A percentile compares a stretch with the other conserved stretches of the same genome.
phyloP scores from a whole-genome alignment of 2,888 invertebrate genomes.

The Drosophila nr. medialis region DNA sequence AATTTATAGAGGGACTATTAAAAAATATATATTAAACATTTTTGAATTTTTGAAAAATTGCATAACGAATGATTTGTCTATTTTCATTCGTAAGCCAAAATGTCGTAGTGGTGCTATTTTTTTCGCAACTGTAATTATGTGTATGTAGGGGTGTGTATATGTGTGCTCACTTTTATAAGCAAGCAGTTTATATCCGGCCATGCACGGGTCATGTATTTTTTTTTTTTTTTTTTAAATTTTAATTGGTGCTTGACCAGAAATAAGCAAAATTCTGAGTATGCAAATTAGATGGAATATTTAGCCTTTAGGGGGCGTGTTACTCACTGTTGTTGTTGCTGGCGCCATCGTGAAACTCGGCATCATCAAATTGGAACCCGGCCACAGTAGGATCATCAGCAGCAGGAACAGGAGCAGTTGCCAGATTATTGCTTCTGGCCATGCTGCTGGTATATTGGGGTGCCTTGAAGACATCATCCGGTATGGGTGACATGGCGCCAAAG shows the following conservation, averaged over 20 bases:
- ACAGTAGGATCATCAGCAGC: background rate
- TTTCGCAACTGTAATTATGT: background rate
- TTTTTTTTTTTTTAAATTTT: background rate
- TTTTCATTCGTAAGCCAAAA: background rate
- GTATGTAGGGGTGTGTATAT: background rate
- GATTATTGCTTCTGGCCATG: constrained; percentile 26
- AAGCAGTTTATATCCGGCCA: background rate
- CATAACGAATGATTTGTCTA: background rate
- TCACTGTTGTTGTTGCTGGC: constrained; percentile 70
- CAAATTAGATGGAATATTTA: background rate
- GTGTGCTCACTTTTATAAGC: background rate
- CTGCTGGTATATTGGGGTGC: constrained; percentile 57
- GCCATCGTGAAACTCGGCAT: constrained; percentile 67
- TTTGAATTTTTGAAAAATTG: background rate
- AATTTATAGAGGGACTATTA: too few relatives aligned
- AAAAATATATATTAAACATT: too few relatives aligned
- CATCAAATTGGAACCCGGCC: constrained; percentile 45
- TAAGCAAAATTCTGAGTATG: background rate
- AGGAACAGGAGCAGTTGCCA: constrained; percentile 10
- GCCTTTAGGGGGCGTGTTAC: constrained; percentile 33
- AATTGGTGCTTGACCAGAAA: background rate
- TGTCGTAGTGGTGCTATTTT: background rate
- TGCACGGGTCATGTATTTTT: background rate
- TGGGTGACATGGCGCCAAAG: constrained; percentile 66
- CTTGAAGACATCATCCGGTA: constrained; percentile 75